Percentiles rank a stretch among this genome's conserved stretches.
Evolutionary conservation across 2,113 vertebrate species (phyloP).

Genomic region (Setophaga petechia): DNA sequence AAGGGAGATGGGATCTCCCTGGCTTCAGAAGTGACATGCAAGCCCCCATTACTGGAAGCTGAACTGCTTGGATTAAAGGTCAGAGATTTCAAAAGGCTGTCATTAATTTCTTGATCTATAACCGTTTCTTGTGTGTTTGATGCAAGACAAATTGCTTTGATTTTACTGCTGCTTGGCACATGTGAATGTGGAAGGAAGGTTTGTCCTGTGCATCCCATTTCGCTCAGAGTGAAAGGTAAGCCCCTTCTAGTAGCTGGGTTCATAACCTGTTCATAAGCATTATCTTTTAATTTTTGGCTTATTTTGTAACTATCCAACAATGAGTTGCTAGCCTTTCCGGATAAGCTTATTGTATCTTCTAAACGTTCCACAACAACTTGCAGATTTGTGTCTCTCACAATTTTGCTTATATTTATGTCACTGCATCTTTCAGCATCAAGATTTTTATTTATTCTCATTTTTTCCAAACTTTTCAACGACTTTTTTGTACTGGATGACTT

Average conservation of each 20-base stretch:
- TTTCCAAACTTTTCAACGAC: conserved; percentile 34
- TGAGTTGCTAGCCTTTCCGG: conserved; percentile 51
- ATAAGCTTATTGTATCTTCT: conserved; percentile 75
- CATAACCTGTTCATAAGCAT: conserved; percentile 22
- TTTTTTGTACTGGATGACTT: conserved; percentile 68
- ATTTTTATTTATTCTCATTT: conserved; percentile 39
- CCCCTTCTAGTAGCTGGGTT: conserved; percentile 26
- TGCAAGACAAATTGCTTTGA: conserved; percentile 31
- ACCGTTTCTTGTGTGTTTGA: neutral
- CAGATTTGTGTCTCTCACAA: conserved; percentile 73
- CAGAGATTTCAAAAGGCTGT: conserved; percentile 28
- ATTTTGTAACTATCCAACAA: conserved; percentile 59
- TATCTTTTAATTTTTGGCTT: conserved; percentile 61
- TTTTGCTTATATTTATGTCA: conserved; percentile 68
- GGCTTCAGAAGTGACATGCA: conserved; percentile 5
- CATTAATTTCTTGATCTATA: conserved; percentile 30
- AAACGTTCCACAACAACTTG: conserved; percentile 80
- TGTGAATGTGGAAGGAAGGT: conserved; percentile 35
- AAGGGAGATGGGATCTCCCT: conserved; percentile 38
- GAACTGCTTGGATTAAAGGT: conserved; percentile 31
- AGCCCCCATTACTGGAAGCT: neutral
- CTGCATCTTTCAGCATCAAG: conserved; percentile 49
- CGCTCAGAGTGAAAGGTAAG: conserved; percentile 35
- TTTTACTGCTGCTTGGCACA: conserved; percentile 21
- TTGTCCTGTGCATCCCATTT: conserved; percentile 49